These are phyloP conservation scores for Gallinago undulata DNA, from an alignment of 2,113 vertebrate genomes.

Conservation along the genomic window DNA sequence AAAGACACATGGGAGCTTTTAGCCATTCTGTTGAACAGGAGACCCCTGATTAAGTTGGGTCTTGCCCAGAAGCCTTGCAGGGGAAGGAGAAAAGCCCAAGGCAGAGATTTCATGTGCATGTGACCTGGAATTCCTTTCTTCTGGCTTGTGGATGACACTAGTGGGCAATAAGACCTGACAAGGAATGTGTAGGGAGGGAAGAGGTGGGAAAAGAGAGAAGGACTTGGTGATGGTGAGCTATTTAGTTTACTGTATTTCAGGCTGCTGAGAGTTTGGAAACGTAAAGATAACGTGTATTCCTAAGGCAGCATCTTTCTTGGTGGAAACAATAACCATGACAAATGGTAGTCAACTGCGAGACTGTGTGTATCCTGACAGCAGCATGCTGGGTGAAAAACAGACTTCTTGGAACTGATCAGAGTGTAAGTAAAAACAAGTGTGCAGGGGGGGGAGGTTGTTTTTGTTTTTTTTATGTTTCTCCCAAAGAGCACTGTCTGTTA, in stretches of 20 bases:
- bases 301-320: background rate
- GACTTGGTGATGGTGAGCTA: background rate
- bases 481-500: background rate
- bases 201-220: background rate
- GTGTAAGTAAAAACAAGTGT: slow-evolving; percentile 61
- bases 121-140: background rate
- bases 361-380: slow-evolving; percentile 67
- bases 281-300: background rate
- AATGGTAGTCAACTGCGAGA: slow-evolving; percentile 52
- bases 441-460: background rate
- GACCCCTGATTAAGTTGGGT: slow-evolving; percentile 3
- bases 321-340: slow-evolving; percentile 49
- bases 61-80: background rate
- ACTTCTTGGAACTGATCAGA: slow-evolving; percentile 60
- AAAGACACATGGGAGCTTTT: background rate
- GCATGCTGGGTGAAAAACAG: slow-evolving; percentile 54
- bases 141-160: background rate
- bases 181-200: background rate
- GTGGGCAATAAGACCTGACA: background rate
- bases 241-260: background rate
- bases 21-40: background rate
- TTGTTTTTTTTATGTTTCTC: background rate
- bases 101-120: background rate
- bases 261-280: background rate
- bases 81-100: background rate